These are phyloP conservation scores for Ginglymostoma cirratum DNA, from an alignment of 2,113 vertebrate species.

Conservation along the genomic window DNA sequence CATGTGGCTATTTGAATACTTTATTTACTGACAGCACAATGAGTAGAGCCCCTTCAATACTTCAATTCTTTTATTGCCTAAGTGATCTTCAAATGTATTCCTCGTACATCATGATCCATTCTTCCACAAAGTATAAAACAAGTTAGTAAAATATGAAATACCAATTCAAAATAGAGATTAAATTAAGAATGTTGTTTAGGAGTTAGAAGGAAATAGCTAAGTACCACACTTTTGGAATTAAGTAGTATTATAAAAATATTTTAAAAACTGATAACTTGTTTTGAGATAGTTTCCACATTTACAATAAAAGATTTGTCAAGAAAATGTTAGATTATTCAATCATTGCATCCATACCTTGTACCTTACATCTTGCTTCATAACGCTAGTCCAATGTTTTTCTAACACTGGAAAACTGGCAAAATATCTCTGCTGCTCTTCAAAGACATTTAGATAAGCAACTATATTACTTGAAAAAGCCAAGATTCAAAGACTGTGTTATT, in stretches of 20 bases:
- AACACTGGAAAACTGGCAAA: neutral
- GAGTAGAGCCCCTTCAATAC: neutral
- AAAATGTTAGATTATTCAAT: neutral
- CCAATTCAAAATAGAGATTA: neutral
- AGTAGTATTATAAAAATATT: neutral
- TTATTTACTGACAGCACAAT: neutral
- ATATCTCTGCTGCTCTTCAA: constrained; percentile 17
- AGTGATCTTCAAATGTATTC: neutral
- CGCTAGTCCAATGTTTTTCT: constrained; percentile 15
- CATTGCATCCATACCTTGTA: neutral
- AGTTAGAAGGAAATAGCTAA: neutral
- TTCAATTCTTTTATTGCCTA: neutral
- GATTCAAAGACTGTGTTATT: neutral
- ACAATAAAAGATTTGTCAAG: neutral
- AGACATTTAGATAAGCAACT: constrained; percentile 34
- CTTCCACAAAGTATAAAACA: neutral
- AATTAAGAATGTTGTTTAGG: neutral
- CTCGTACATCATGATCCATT: neutral
- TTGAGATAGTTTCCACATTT: neutral
- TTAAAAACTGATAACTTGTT: neutral
- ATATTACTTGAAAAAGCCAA: constrained; percentile 13
- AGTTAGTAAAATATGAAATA: neutral
- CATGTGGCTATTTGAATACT: neutral
- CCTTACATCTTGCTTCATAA: neutral
- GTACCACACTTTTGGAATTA: neutral